These are phyloP conservation scores for Kuschelorhynchus macadamiae DNA, from an alignment of 2,888 invertebrate genomes.

Conservation along the genomic window DNA sequence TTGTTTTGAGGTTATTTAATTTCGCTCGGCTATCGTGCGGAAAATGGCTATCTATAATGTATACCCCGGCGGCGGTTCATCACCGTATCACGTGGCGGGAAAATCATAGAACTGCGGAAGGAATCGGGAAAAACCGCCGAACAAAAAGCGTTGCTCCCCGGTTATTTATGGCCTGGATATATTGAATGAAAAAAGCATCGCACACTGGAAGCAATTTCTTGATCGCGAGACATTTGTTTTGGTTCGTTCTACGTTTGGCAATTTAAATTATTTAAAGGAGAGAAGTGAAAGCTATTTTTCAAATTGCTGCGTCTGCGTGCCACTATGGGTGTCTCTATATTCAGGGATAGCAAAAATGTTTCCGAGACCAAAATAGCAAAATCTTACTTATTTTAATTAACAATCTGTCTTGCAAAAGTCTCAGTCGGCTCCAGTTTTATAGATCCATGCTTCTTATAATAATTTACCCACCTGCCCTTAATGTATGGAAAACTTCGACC, in stretches of 20 bases:
- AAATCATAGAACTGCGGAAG: slow-evolving; percentile 22
- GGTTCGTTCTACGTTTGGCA: neutral
- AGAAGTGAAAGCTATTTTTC: neutral
- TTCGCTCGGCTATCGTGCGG: slow-evolving; percentile 2
- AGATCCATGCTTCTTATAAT: no score
- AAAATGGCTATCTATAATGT: neutral
- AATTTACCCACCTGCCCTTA: no score
- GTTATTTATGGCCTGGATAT: slow-evolving; percentile 28
- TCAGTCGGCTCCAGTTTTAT: no score
- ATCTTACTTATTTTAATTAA: no score
- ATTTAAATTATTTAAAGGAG: slow-evolving; percentile 1
- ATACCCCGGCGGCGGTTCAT: no score
- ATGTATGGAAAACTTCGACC: no score
- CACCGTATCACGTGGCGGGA: slow-evolving; percentile 8
- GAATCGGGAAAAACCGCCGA: slow-evolving; percentile 15
- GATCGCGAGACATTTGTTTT: neutral
- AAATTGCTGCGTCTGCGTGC: no score
- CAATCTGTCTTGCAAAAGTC: no score
- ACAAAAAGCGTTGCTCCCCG: slow-evolving; percentile 18
- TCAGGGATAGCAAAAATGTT: no score
- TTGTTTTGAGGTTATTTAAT: slow-evolving; percentile 4
- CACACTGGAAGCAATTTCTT: slow-evolving; percentile 16
- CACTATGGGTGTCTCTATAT: no score
- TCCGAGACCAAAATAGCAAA: no score
- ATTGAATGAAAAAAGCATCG: slow-evolving; percentile 7